These are phyloP conservation scores for Agrilus cyanescens DNA, from an alignment of 2,888 invertebrate genomes.

Conservation along the genomic window DNA sequence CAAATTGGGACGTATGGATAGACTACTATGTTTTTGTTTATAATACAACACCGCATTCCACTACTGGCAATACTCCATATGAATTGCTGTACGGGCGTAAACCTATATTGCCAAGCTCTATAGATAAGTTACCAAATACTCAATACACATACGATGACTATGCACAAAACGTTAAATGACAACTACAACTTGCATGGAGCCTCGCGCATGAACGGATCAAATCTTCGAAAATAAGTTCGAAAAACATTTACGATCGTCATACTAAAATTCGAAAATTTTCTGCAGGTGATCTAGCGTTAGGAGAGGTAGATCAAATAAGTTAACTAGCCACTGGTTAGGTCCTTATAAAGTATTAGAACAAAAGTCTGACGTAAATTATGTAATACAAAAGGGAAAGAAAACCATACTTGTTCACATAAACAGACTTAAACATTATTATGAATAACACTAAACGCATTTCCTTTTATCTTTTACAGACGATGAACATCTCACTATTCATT, in stretches of 20 bases:
- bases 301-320: no score
- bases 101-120: slow-evolving; percentile 13
- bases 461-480: no score
- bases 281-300: no score
- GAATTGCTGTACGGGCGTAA: slow-evolving; percentile 17
- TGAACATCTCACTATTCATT: no score
- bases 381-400: no score
- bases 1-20: slow-evolving; percentile 22
- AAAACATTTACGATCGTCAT: slow-evolving; percentile 2
- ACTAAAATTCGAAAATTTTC: no score
- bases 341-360: no score
- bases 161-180: neutral
- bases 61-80: slow-evolving; percentile 15
- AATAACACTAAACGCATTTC: no score
- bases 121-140: slow-evolving; percentile 15
- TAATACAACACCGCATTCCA: slow-evolving; percentile 11
- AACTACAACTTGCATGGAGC: neutral
- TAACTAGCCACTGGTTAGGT: no score
- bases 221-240: slow-evolving; percentile 7
- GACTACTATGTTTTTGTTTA: slow-evolving; percentile 20
- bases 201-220: neutral
- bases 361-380: no score
- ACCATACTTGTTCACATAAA: no score
- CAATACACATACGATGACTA: slow-evolving; percentile 10
- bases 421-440: no score